Base-by-base conservation (phyloP, 2,888 invertebrate species). In the Galerucella nymphaeae region DNA sequence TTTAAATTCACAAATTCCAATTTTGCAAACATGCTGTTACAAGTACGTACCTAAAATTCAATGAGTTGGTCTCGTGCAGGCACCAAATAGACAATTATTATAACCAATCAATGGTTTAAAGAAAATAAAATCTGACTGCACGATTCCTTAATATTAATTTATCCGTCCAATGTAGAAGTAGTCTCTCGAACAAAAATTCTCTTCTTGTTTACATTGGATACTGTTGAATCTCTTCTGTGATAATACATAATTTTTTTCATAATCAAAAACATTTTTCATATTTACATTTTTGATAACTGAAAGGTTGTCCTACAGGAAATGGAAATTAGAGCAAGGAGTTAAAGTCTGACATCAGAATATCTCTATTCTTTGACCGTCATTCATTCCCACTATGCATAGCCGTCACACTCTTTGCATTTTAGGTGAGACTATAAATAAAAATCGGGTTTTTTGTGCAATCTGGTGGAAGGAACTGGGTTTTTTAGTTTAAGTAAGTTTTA, bases 1-100 rank as follows among this genome's bases (percentile, higher is more conserved):
- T 98, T 98, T 88, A 97, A 97, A 87, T 97, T 97, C 87, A 96
- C 95, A 83, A 97, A 97, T 87, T 95, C 95, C 81, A 94, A 96
- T 86, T 97, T 97, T 87, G 96, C 97, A 80, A 96, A 96, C 88
- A 96, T 96, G 91, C 90, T 96, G 80, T 90, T 96, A 82, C 91
- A 91, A 89, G 91, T 91, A 86, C 89, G 90, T 88, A 82, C 82
- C 76, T 82, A 82, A 62, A 79, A 67, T 66, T 74, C 9, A 20
- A 57, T 72, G 66, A 63, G 50, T 70, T 65, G 62, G 68, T 42
- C 70, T 72, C 66, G 72, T 72, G 69, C 67, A 72, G 70, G 64
- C 64, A 61, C 41, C 5, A 38, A 62, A 62, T n/a, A 16, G 23
- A 62, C 23, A 18, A 16, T n/a, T 18, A 16, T 16, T n/a, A 38